A percentile compares a stretch with the other conserved stretches of the same genome.
Conservation (phyloP, 1,140 invertebrate species). For the Heliconius himera region DNA sequence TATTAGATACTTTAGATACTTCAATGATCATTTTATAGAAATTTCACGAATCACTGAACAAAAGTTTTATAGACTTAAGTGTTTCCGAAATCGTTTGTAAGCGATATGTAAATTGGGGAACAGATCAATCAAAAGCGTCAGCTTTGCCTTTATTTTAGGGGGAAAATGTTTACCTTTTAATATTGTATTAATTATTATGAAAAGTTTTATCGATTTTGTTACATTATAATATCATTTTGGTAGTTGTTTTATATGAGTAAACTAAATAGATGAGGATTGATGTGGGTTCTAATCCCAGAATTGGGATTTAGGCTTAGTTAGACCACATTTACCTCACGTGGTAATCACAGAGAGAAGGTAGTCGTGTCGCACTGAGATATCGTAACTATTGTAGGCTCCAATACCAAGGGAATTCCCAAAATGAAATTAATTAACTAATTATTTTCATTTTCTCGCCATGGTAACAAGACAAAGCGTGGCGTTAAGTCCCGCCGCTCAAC, state of each 20-base stretch:
- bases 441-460: too few species aligned
- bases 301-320: too few species aligned
- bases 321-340: too few species aligned
- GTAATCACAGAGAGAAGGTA: too few species aligned
- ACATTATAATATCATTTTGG: neutral
- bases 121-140: neutral
- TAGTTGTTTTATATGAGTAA: neutral
- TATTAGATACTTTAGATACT: slow-evolving; percentile 6
- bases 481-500: too few species aligned
- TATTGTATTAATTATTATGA: neutral
- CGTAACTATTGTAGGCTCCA: too few species aligned
- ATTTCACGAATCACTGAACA: slow-evolving; percentile 5
- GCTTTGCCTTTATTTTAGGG: neutral
- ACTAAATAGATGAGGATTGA: too few species aligned
- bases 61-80: slow-evolving; percentile 2
- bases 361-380: too few species aligned
- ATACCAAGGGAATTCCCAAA: too few species aligned
- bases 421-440: too few species aligned
- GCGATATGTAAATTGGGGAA: slow-evolving; percentile 1
- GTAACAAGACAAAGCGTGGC: too few species aligned
- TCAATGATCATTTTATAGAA: slow-evolving; percentile 6
- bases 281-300: too few species aligned
- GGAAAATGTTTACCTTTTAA: slow-evolving; percentile 10
- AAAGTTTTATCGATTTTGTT: neutral
- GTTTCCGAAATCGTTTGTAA: slow-evolving; percentile 9